Evolutionary conservation across 2,113 vertebrate genomes (phyloP).

Genomic region (Pyxicephalus adspersus): DNA sequence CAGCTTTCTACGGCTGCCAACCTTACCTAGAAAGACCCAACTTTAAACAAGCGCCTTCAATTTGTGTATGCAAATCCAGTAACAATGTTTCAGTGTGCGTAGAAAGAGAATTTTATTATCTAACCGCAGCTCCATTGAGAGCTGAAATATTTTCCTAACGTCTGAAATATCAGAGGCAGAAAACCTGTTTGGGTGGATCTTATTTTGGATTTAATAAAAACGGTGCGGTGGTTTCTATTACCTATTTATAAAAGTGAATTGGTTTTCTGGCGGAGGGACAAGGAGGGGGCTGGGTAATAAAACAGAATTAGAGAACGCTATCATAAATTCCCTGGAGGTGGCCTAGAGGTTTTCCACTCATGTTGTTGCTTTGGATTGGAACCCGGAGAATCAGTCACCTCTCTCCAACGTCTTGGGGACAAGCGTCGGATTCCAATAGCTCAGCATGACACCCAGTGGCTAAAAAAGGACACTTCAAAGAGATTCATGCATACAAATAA

Average conservation of each 20-base stretch:
- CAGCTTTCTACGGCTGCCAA: too few relatives aligned
- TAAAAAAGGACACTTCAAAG: constrained; percentile 61
- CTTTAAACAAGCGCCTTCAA: not conserved
- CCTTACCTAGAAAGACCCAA: too few relatives aligned
- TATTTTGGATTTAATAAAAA: constrained; percentile 52
- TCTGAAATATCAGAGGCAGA: constrained; percentile 22
- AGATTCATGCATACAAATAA: constrained; percentile 22
- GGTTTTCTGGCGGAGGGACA: constrained; percentile 24
- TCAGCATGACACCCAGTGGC: constrained; percentile 66
- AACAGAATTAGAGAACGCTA: constrained; percentile 65
- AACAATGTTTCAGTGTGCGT: constrained; percentile 27
- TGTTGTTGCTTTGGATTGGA: constrained; percentile 71
- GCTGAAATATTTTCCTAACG: constrained; percentile 43
- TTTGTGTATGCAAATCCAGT: not conserved
- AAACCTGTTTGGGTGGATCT: constrained; percentile 51
- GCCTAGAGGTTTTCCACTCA: constrained; percentile 71
- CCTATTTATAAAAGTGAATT: constrained; percentile 47
- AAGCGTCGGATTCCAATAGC: constrained; percentile 61
- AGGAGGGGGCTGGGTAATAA: constrained; percentile 55
- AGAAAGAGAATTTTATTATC: constrained; percentile 27
- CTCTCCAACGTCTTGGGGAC: constrained; percentile 63
- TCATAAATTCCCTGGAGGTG: constrained; percentile 61
- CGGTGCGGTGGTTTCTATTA: constrained; percentile 40
- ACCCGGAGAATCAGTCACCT: constrained; percentile 68
- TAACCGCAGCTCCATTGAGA: constrained; percentile 29